Percentiles rank a stretch among this genome's conserved stretches.
phyloP scores from a whole-genome alignment of 1,140 invertebrate species.

The Drosophila kanapiae region DNA sequence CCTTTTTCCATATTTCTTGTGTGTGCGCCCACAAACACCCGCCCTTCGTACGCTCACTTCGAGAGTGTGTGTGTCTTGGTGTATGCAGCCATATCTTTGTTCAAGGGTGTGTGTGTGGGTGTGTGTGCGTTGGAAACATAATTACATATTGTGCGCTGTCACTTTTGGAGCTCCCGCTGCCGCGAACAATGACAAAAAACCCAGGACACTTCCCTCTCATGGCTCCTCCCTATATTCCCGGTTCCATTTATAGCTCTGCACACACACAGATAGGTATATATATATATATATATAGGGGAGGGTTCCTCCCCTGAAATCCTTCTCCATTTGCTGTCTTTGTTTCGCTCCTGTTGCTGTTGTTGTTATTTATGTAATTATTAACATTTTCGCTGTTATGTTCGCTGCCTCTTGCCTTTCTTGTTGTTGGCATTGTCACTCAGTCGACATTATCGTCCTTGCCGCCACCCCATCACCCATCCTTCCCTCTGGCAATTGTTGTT shows the following conservation, averaged over 20 bases:
- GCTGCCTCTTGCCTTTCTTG: conserved; percentile 27
- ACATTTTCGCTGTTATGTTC: conserved; percentile 69
- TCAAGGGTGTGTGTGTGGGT: conserved; percentile 22
- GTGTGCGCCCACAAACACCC: conserved; percentile 19
- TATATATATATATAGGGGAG: conserved; percentile 2
- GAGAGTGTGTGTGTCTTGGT: conserved; percentile 6
- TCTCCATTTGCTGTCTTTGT: conserved; percentile 37
- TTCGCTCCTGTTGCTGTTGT: conserved; percentile 58
- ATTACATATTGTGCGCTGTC: conserved; percentile 83
- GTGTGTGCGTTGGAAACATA: conserved; percentile 68
- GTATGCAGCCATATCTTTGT: conserved; percentile 12
- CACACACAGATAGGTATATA: conserved; percentile 4
- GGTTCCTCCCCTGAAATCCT: conserved; percentile 2
- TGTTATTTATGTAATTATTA: conserved; percentile 84
- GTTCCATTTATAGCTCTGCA: conserved; percentile 59
- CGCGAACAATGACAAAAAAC: conserved; percentile 62
- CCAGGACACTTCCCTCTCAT: conserved; percentile 34
- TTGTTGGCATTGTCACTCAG: conserved; percentile 38
- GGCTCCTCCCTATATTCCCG: conserved; percentile 35
- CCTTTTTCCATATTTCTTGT: conserved; percentile 78
- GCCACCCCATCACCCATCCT: neutral
- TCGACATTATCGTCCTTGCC: conserved; percentile 50
- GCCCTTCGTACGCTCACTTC: neutral
- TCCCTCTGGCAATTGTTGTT: neutral
- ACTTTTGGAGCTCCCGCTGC: conserved; percentile 72